These are phyloP conservation scores for Agonopterix heracliana DNA, from an alignment of 2,888 invertebrate species.

Conservation along the genomic window DNA sequence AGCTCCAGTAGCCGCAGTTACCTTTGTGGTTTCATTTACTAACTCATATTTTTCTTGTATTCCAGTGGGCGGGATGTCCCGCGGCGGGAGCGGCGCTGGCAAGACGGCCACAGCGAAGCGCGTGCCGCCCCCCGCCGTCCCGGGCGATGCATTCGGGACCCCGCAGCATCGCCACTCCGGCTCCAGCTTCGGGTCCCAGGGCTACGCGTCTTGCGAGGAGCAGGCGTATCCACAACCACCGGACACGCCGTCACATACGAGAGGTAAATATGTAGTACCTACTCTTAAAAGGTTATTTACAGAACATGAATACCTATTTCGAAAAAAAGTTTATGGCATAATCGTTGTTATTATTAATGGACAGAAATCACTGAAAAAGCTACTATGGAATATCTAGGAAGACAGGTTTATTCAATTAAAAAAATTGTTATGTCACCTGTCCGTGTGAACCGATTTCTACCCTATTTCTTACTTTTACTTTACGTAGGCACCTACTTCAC, in stretches of 20 bases:
- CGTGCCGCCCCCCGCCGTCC: constrained; percentile 92
- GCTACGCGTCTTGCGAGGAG: constrained; percentile 86
- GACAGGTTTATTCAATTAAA: too few species aligned
- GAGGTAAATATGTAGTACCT: constrained; percentile 43
- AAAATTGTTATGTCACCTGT: too few species aligned
- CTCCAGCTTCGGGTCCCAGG: constrained; percentile 85
- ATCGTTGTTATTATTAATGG: too few species aligned
- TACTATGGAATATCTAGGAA: too few species aligned
- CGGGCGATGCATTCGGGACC: constrained; percentile 81
- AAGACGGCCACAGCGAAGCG: constrained; percentile 90
- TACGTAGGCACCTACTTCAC: too few species aligned
- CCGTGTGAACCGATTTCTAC: too few species aligned
- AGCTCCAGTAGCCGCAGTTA: too few species aligned
- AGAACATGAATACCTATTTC: too few species aligned
- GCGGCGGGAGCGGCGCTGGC: constrained; percentile 82
- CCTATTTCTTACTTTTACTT: too few species aligned
- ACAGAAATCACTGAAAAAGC: too few species aligned
- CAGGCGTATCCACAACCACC: constrained; percentile 80
- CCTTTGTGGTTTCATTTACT: neutral
- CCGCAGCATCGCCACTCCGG: constrained; percentile 84
- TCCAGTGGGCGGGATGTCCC: constrained; percentile 93
- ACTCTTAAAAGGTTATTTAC: neutral
- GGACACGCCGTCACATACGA: constrained; percentile 76
- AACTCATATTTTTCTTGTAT: constrained; percentile 30
- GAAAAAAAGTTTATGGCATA: too few species aligned